Evolutionary conservation across 2,113 vertebrate genomes (phyloP).

Genomic region (Carassius gibelio): DNA sequence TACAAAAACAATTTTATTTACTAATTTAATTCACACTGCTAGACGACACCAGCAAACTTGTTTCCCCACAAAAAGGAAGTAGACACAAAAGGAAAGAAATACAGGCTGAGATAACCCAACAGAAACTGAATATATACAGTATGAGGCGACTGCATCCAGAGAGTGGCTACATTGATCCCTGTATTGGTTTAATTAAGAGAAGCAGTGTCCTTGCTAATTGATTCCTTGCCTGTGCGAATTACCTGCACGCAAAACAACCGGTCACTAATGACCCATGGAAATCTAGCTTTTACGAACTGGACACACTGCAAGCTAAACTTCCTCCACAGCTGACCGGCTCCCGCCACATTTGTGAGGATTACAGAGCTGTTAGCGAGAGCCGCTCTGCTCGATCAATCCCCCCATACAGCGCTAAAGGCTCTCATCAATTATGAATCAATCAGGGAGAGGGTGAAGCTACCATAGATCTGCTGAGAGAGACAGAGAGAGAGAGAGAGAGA

Average conservation of each 20-base stretch:
- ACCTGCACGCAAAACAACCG: slow-evolving; percentile 60
- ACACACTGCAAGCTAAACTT: slow-evolving; percentile 29
- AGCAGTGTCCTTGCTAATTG: slow-evolving; percentile 56
- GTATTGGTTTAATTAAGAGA: slow-evolving; percentile 69
- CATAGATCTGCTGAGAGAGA: slow-evolving; percentile 38
- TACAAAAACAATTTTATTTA: too few relatives aligned
- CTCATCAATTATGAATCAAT: slow-evolving; percentile 78
- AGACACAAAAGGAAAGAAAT: background rate
- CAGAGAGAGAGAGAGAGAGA: slow-evolving; percentile 13
- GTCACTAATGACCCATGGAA: slow-evolving; percentile 62
- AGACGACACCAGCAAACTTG: background rate
- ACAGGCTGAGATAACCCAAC: background rate
- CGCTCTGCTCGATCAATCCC: slow-evolving; percentile 64
- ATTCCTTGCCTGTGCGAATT: slow-evolving; percentile 65
- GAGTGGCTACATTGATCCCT: slow-evolving; percentile 12
- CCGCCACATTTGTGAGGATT: slow-evolving; percentile 15
- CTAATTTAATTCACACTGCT: too few relatives aligned
- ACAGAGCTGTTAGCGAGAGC: slow-evolving; percentile 55
- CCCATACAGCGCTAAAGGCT: slow-evolving; percentile 69
- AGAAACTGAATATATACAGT: slow-evolving; percentile 2
- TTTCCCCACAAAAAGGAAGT: background rate
- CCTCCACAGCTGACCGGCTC: slow-evolving; percentile 15
- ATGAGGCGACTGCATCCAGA: background rate
- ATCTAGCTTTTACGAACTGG: slow-evolving; percentile 59
- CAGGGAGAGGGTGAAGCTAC: slow-evolving; percentile 47